A percentile compares a stretch with the other conserved stretches of the same genome.
These are phyloP conservation scores for Venusia cambrica DNA, from an alignment of 2,888 invertebrate genomes.

Conservation along the genomic window DNA sequence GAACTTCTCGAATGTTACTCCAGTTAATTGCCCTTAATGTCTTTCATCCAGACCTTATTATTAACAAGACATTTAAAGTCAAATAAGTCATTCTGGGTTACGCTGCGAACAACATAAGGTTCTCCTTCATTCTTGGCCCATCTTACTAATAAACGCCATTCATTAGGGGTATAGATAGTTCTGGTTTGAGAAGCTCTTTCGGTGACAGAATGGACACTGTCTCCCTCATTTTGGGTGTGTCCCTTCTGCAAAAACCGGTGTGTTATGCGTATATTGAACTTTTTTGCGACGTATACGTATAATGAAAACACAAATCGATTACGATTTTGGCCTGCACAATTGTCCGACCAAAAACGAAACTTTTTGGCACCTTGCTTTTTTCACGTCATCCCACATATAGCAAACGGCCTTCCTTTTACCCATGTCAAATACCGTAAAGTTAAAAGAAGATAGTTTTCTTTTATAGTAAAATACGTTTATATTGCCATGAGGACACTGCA, in stretches of 20 bases:
- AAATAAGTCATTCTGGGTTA: not conserved
- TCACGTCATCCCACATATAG: too few species aligned
- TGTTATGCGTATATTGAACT: not conserved
- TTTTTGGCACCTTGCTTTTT: constrained; percentile 1
- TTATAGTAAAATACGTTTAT: too few species aligned
- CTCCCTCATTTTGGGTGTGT: not conserved
- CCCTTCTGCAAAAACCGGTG: not conserved
- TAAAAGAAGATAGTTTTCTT: too few species aligned
- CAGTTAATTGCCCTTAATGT: constrained; percentile 11
- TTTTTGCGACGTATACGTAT: not conserved
- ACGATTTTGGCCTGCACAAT: not conserved
- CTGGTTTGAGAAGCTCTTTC: not conserved
- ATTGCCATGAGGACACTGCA: constrained; percentile 20
- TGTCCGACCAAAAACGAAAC: constrained; percentile 1
- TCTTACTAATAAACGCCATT: constrained; percentile 15
- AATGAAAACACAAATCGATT: not conserved
- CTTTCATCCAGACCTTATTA: too few species aligned
- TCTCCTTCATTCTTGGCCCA: constrained; percentile 2
- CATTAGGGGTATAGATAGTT: constrained; percentile 15
- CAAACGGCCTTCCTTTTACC: too few species aligned
- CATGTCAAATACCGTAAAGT: too few species aligned
- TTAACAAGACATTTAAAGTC: too few species aligned
- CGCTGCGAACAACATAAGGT: constrained; percentile 3
- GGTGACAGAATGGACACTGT: not conserved
- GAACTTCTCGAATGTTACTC: constrained; percentile 25